Base-by-base conservation (phyloP, 1,140 invertebrate genomes). In the Panagrolaimus sp. region DNA sequence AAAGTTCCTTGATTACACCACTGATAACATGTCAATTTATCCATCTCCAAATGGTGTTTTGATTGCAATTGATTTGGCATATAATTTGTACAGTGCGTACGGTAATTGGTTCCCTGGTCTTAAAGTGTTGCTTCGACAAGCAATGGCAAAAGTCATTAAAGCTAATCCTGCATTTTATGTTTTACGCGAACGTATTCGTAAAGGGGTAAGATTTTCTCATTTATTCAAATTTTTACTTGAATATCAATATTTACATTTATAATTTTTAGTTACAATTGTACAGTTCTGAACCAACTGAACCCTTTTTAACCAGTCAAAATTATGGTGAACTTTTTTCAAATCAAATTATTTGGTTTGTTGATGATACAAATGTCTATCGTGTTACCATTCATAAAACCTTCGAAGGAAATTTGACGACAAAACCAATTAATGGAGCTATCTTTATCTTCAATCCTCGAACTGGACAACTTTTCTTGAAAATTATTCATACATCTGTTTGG, bases 81-180 rank as follows among this genome's bases (percentile, higher is more conserved):
- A 99, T 83, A 99, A 98, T 86, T 86, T 99, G 48, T 96, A 99
- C 32, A 85, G 92, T 82, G 96, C 94, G 0, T 99, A 96, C 84
- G 96, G 96, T n/a, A 97, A 99, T 84, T 99, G 96, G 96, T 98
- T 97, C 88, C 96, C 96, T 0, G 96, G 96, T 43, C 93, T 91
- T 83, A 99, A 99, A 81, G 94, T 95, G 0, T 87, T 99, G 0
- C 98, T 99, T 74, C 96, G 98, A 82, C 95, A 98, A 58, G 96
- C 96, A 0, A 98, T 99, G 96, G 95, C 95, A 0, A 99, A 99
- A 84, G 98, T 99, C 62, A 98, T 99, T 93, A 99, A 99, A 84
- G 95, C 96, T 0, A 99, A 99, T 87, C 96, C 96, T 0, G 96
- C 96, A 0, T 85, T 99, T 64, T 98, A 99, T 84, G 96, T 99